phyloP scores from a whole-genome alignment of 2,888 invertebrate species.

The Dicycla oo region DNA sequence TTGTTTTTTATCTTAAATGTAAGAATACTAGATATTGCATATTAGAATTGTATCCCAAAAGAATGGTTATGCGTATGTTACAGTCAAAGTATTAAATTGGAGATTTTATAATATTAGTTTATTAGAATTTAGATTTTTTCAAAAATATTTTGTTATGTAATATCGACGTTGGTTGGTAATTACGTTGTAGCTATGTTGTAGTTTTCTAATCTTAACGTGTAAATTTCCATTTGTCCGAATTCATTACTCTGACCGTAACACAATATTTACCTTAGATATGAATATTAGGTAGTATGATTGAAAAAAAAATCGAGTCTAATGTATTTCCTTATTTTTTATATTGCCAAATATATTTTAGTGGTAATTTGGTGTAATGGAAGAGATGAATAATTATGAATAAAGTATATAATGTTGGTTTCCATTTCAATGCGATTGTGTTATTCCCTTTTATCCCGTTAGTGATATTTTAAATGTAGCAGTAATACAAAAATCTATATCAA shows the following conservation, averaged over 20 bases:
- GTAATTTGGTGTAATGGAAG: constrained; percentile 85
- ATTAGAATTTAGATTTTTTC: constrained; percentile 43
- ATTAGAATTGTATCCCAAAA: constrained; percentile 80
- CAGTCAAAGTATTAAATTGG: constrained; percentile 76
- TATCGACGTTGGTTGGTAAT: constrained; percentile 33
- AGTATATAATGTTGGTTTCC: constrained; percentile 86
- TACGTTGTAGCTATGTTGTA: constrained; percentile 58
- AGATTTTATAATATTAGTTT: constrained; percentile 54
- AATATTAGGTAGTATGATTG: constrained; percentile 84
- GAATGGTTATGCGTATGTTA: constrained; percentile 71
- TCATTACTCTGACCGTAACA: constrained; percentile 73
- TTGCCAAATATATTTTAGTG: constrained; percentile 89
- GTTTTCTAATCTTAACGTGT: constrained; percentile 58
- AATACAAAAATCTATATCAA: too few species aligned
- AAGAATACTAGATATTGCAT: constrained; percentile 68
- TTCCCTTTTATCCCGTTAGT: constrained; percentile 58
- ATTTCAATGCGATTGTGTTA: constrained; percentile 73
- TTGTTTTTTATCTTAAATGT: constrained; percentile 75
- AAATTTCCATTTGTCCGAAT: constrained; percentile 67
- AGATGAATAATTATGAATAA: constrained; percentile 82
- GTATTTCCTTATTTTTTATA: constrained; percentile 90
- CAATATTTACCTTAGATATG: constrained; percentile 74
- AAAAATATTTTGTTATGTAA: constrained; percentile 42
- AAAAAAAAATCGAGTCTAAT: constrained; percentile 84
- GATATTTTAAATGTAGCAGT: not conserved